Percentiles rank a stretch among this genome's conserved stretches.
Conservation (phyloP, 2,797 vertebrate genomes). For the Sebastolobus alascanus region DNA sequence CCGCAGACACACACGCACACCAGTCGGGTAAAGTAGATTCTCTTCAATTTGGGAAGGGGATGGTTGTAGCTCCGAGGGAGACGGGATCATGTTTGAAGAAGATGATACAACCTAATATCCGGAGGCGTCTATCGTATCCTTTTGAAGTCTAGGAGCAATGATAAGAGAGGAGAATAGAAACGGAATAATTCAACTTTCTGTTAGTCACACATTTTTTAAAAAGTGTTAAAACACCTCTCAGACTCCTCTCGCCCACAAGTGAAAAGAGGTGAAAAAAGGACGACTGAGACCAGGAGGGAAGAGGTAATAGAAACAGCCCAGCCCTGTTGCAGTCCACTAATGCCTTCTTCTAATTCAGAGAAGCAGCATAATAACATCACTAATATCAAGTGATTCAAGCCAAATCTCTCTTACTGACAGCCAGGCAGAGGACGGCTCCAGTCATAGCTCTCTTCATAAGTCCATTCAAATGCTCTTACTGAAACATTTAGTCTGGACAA, state of each 20-base stretch:
- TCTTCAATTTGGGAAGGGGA: constrained; percentile 45
- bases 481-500: constrained; percentile 62
- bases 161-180: constrained; percentile 40
- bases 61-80: constrained; percentile 51
- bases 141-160: constrained; percentile 51
- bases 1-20: constrained; percentile 31
- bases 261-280: constrained; percentile 1
- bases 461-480: constrained; percentile 78
- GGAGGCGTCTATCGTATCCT: constrained; percentile 51
- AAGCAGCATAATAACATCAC: constrained; percentile 23
- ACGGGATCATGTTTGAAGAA: constrained; percentile 53
- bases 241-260: neutral
- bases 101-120: constrained; percentile 52
- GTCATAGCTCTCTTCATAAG: constrained; percentile 52
- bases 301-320: neutral
- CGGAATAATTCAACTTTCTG: constrained; percentile 58
- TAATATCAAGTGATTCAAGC: constrained; percentile 7
- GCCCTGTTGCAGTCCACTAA: neutral
- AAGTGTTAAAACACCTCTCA: constrained; percentile 48
- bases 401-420: constrained; percentile 28
- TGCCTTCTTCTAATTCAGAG: constrained; percentile 17
- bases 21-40: constrained; percentile 16
- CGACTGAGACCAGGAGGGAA: neutral
- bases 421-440: constrained; percentile 48
- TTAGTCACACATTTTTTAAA: constrained; percentile 40